A percentile compares a stretch with the other conserved stretches of the same genome.
Evolutionary conservation across 2,888 invertebrate species (phyloP).

Genomic region (Neoitamus cyanurus): DNA sequence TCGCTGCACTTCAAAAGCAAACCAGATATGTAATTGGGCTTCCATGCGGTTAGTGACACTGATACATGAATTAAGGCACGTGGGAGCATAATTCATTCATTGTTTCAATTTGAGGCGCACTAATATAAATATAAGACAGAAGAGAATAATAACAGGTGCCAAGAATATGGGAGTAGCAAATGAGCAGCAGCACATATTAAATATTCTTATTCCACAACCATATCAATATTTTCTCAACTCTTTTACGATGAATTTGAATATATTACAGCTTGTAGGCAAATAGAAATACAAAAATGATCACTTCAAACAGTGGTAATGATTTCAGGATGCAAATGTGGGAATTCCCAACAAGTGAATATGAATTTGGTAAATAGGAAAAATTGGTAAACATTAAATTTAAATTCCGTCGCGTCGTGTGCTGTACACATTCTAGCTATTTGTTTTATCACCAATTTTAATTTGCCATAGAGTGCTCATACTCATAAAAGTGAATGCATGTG

Average conservation of each 20-base stretch:
- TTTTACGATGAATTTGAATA: not conserved
- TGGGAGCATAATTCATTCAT: not conserved
- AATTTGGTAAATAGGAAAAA: not conserved
- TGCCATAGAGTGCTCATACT: not conserved
- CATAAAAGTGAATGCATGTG: not conserved
- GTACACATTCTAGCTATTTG: too few species aligned
- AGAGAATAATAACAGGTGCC: not conserved
- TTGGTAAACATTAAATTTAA: not conserved
- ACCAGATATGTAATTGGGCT: not conserved
- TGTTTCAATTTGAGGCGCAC: not conserved
- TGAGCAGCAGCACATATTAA: not conserved
- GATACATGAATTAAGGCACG: not conserved
- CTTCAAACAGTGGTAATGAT: not conserved
- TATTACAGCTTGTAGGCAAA: not conserved
- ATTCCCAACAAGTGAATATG: not conserved
- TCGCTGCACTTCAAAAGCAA: not conserved
- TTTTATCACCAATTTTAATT: not conserved
- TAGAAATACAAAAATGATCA: not conserved
- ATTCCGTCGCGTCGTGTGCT: too few species aligned
- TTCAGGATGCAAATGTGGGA: not conserved
- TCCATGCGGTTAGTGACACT: not conserved
- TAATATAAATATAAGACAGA: not conserved
- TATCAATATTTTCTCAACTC: not conserved
- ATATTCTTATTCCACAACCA: not conserved
- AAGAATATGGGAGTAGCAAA: not conserved